A percentile compares a stretch with the other conserved stretches of the same genome.
These are phyloP conservation scores for Geodia barretti DNA, from an alignment of 37 sponge, comb jelly and placozoan species.

Conservation along the genomic window DNA sequence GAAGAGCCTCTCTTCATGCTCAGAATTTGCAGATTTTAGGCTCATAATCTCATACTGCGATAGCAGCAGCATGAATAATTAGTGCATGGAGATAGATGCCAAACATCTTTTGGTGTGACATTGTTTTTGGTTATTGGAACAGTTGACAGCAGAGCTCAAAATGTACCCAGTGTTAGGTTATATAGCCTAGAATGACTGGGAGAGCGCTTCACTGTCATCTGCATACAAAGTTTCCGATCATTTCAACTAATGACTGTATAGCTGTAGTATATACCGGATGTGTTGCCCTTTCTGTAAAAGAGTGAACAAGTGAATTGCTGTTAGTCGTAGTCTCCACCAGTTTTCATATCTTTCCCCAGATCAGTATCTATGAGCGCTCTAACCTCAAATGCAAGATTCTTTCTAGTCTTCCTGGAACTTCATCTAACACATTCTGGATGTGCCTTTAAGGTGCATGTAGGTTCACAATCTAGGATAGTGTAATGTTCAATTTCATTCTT, in stretches of 20 bases:
- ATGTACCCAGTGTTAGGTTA: constrained; percentile 11
- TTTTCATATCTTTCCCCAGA: not conserved
- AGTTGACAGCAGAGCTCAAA: not conserved
- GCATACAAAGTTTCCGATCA: not conserved
- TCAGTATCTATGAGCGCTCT: not conserved
- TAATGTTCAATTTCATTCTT: not conserved
- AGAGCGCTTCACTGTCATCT: not conserved
- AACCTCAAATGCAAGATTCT: not conserved
- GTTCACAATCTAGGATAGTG: not conserved
- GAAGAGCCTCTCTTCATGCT: constrained; percentile 33
- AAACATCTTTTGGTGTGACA: constrained; percentile 17
- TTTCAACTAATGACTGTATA: not conserved
- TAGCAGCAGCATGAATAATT: constrained; percentile 10
- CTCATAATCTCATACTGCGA: constrained; percentile 12
- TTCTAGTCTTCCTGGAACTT: not conserved
- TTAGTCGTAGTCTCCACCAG: not conserved
- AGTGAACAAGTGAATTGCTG: not conserved
- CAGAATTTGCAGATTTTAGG: constrained; percentile 20
- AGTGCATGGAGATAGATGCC: constrained; percentile 24
- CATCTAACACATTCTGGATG: not conserved
- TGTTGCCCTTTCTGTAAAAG: not conserved
- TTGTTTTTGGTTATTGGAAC: not conserved
- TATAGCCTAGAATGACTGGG: constrained; percentile 1
- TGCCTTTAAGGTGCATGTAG: not conserved
- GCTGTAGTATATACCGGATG: not conserved